Percentiles rank a stretch among this genome's conserved stretches.
Evolutionary conservation across 2,888 invertebrate species (phyloP).

Genomic region (Athalia cordata): DNA sequence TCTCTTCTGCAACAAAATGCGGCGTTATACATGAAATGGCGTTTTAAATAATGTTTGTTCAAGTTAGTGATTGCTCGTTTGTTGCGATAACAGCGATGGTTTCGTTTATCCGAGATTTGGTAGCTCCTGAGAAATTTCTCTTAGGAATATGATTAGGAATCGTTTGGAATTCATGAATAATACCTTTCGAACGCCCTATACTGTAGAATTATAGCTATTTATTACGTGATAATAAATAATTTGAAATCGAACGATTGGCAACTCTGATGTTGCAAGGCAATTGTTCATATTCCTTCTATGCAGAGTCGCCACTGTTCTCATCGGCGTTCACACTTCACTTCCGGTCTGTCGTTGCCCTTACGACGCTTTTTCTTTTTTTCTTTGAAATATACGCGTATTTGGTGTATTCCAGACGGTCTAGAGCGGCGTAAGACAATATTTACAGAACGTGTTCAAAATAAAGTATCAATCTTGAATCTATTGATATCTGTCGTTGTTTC

Average conservation of each 20-base stretch:
- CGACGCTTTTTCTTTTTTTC: constrained; percentile 54
- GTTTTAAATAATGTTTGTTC: too few species aligned
- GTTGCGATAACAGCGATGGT: neutral
- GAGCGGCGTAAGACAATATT: constrained; percentile 27
- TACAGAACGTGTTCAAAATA: constrained; percentile 24
- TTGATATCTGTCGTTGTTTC: neutral
- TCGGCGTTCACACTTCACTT: constrained; percentile 55
- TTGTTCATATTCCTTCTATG: constrained; percentile 41
- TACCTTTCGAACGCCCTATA: neutral
- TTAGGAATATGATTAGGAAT: neutral
- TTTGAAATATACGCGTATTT: constrained; percentile 48
- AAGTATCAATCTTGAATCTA: neutral
- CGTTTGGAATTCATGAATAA: neutral
- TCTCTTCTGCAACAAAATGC: too few species aligned
- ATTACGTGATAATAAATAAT: neutral
- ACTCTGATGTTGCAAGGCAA: constrained; percentile 16
- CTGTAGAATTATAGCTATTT: neutral
- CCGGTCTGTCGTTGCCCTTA: constrained; percentile 58
- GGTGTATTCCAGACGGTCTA: constrained; percentile 27
- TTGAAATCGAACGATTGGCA: constrained; percentile 21
- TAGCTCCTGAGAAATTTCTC: neutral
- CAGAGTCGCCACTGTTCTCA: constrained; percentile 51
- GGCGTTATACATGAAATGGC: too few species aligned
- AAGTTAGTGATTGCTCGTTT: neutral
- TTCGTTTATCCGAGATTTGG: neutral